Evolutionary conservation across 1,140 invertebrate species (phyloP).

Genomic region (Lanistes nyassanus): DNA sequence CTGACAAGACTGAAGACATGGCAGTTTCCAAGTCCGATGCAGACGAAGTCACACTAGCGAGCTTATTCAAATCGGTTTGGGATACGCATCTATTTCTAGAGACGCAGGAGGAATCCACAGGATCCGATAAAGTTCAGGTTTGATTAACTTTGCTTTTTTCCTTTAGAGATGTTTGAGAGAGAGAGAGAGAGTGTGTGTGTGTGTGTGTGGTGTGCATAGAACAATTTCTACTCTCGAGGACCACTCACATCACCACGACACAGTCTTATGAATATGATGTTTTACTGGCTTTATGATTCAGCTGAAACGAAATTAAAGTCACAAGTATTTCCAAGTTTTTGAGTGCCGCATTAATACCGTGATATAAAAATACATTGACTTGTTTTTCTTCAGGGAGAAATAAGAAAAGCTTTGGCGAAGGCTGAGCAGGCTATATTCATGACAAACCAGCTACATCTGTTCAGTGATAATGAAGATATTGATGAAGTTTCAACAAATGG

Average conservation of each 20-base stretch:
- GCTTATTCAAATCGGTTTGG: constrained; percentile 42
- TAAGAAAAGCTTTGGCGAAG: constrained; percentile 31
- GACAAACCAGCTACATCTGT: constrained; percentile 71
- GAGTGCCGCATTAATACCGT: no score
- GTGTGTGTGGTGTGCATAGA: no score
- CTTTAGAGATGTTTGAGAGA: no score
- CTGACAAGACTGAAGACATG: neutral
- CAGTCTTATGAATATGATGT: no score
- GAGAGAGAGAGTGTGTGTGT: no score
- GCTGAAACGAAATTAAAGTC: no score
- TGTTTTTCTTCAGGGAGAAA: constrained; percentile 29
- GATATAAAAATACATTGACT: no score
- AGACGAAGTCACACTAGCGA: constrained; percentile 27
- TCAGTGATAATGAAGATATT: constrained; percentile 87
- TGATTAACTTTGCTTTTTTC: no score
- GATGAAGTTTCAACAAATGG: constrained; percentile 88
- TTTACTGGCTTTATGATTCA: no score
- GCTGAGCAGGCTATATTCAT: constrained; percentile 52
- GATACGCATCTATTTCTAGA: constrained; percentile 36
- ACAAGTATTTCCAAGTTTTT: no score
- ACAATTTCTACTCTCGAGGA: no score
- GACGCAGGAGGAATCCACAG: constrained; percentile 40
- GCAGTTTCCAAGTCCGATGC: neutral
- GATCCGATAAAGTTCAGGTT: constrained; percentile 48
- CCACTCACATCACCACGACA: no score